A percentile compares a stretch with the other conserved stretches of the same genome.
Evolutionary conservation across 1,140 invertebrate species (phyloP).

Genomic region (Nephila pilipes): DNA sequence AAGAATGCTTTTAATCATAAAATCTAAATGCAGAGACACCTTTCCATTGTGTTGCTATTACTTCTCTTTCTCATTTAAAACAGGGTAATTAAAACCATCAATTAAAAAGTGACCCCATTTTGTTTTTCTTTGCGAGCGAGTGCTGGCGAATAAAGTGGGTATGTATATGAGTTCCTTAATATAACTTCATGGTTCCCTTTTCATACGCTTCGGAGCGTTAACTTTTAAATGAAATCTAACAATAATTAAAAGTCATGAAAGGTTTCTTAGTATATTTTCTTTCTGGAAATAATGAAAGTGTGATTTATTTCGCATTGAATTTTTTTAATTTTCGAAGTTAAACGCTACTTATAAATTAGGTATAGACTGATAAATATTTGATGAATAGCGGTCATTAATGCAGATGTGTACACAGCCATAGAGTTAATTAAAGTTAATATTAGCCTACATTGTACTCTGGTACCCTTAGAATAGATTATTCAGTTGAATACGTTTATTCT

Average conservation of each 20-base stretch:
- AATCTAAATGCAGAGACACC: not conserved
- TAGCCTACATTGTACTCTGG: too few relatives aligned
- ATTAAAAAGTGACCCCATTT: constrained; percentile 24
- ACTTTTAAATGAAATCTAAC: constrained; percentile 20
- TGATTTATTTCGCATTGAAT: not conserved
- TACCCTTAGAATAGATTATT: too few relatives aligned
- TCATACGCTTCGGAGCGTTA: too few relatives aligned
- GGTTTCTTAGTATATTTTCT: not conserved
- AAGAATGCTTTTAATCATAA: constrained; percentile 50
- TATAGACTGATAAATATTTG: too few relatives aligned
- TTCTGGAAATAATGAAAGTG: not conserved
- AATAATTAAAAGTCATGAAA: not conserved
- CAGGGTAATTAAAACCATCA: constrained; percentile 21
- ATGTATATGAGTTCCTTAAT: constrained; percentile 45
- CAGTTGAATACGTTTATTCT: too few relatives aligned
- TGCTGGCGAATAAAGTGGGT: constrained; percentile 34
- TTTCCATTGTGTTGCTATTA: constrained; percentile 16
- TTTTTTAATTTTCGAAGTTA: not conserved
- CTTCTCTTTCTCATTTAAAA: not conserved
- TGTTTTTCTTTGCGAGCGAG: not conserved
- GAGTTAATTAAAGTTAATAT: too few relatives aligned
- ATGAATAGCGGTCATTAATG: too few relatives aligned
- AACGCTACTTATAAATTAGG: not conserved
- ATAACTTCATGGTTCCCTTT: not conserved
- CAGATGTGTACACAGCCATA: too few relatives aligned